Base-by-base conservation (phyloP, 2,797 vertebrate species). In the Acrossocheilus fasciatus region DNA sequence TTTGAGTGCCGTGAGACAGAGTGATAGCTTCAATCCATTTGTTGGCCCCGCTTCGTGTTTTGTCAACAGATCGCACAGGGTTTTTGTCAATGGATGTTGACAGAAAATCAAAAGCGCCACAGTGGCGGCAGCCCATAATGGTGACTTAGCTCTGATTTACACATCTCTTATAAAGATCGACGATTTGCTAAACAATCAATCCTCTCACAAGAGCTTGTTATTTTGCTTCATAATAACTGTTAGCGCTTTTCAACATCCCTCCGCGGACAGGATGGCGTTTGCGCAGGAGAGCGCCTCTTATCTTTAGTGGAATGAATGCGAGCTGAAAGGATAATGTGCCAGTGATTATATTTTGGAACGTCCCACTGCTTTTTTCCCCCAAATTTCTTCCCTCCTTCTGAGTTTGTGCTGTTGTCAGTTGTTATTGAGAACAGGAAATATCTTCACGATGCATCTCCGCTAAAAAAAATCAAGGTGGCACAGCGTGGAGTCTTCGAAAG, bases 91-190 rank as follows among this genome's bases (percentile, higher is more conserved):
- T 91, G 92, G 92, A 95, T 95, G 94, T 93, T 96, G 95, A 95
- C 94, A 95, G 94, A 95, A 96, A 96, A 96, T 95, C 94, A 95
- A 96, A 95, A 94, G 94, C 93, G 91, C 93, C 94, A 94, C 93
- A 92, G 92, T 91, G 87, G 92, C 91, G 89, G 90, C 91, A 84
- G 93, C 92, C 92, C 91, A 93, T 95, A 95, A 96, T 95, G 93
- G 94, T 93, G 94, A 95, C 94, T 95, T 95, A 95, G 94, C 94
- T 94, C 93, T 94, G 94, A 95, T 96, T 96, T 95, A 95, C 94
- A 94, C 94, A 94, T 93, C 94, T 94, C 93, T 93, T 94, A 94
- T 93, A 95, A 95, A 95, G 93, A 95, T 94, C 91, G 93, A 94
- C 91, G 92, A 93, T 95, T 95, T 93, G 92, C 88, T 94, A 94